These are phyloP conservation scores for Dolomedes plantarius DNA, from an alignment of 2,888 invertebrate genomes.

Conservation along the genomic window DNA sequence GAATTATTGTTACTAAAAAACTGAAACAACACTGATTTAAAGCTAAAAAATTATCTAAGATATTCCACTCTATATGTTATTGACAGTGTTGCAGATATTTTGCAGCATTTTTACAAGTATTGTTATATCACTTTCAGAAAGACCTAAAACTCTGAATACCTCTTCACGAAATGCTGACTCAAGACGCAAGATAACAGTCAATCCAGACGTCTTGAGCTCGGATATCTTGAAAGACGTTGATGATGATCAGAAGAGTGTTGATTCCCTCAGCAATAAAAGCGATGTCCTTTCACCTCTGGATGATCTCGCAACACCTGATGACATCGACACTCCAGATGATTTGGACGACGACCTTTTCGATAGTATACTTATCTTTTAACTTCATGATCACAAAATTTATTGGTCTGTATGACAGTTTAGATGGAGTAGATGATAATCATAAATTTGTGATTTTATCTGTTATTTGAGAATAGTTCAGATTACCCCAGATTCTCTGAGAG, in stretches of 20 bases:
- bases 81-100: no score
- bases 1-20: no score
- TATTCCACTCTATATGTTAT: no score
- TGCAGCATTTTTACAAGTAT: no score
- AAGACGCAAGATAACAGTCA: constrained; percentile 76
- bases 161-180: constrained; percentile 64
- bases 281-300: constrained; percentile 73
- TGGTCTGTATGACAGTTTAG: no score
- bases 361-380: constrained; percentile 74
- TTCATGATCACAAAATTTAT: no score
- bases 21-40: no score
- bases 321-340: constrained; percentile 78
- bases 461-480: no score
- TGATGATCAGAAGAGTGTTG: constrained; percentile 77
- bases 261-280: constrained; percentile 73
- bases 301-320: constrained; percentile 75
- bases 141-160: constrained; percentile 74
- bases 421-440: no score
- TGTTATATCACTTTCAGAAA: constrained; percentile 72
- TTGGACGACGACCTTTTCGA: constrained; percentile 78
- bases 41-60: no score
- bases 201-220: constrained; percentile 75
- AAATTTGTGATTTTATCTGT: no score
- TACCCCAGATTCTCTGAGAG: no score
- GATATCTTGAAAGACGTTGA: constrained; percentile 72